These are phyloP conservation scores for Drosophila tani DNA, from an alignment of 1,140 invertebrate species.

Conservation along the genomic window DNA sequence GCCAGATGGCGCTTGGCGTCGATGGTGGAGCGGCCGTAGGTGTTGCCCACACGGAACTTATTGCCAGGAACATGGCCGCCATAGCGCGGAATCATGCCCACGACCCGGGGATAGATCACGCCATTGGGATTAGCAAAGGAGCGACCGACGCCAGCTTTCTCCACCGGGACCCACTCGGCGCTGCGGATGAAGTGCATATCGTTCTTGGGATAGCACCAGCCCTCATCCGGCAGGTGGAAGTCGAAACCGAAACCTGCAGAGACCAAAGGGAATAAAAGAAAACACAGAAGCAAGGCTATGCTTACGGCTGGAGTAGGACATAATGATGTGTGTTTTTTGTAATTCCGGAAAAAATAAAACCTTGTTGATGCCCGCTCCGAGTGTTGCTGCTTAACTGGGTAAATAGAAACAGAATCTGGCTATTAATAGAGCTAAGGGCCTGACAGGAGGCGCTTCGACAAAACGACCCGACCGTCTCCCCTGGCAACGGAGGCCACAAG, in stretches of 20 bases:
- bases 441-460: constrained; percentile 64
- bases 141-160: constrained; percentile 62
- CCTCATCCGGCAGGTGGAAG: constrained; percentile 65
- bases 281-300: background rate
- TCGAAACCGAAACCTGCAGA: constrained; percentile 60
- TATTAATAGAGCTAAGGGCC: constrained; percentile 29
- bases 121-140: constrained; percentile 86
- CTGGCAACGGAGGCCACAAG: constrained; percentile 57
- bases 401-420: constrained; percentile 36
- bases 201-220: constrained; percentile 87
- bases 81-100: constrained; percentile 90
- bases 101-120: constrained; percentile 89
- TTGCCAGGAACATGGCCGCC: constrained; percentile 90
- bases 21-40: constrained; percentile 89
- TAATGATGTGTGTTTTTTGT: constrained; percentile 13
- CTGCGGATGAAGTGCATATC: constrained; percentile 88
- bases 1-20: constrained; percentile 89
- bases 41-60: constrained; percentile 88
- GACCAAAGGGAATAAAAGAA: background rate
- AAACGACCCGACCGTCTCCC: constrained; percentile 66
- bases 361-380: constrained; percentile 12
- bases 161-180: constrained; percentile 89
- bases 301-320: constrained; percentile 70
- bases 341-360: background rate
- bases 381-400: constrained; percentile 38